phyloP scores from a whole-genome alignment of 2,113 vertebrate genomes.

The Agelaius tricolor region DNA sequence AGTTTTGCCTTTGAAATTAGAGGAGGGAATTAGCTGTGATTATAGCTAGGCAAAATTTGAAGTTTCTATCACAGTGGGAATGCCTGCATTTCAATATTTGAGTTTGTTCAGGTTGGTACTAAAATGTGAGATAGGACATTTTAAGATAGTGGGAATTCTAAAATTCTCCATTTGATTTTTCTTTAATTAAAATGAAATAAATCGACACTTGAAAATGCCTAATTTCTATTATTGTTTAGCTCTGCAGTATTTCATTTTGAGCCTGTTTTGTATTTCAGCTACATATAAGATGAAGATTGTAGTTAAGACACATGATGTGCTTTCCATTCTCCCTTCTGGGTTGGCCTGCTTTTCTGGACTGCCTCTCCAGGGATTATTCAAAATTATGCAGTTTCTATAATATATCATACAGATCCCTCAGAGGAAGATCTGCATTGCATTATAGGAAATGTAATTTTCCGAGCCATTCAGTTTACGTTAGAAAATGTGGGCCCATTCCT shows the following conservation, averaged over 20 bases:
- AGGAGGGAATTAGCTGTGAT: not conserved
- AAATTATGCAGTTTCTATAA: not conserved
- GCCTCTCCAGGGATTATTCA: slow-evolving; percentile 1
- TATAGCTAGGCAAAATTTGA: not conserved
- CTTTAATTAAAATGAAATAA: not conserved
- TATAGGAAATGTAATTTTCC: slow-evolving; percentile 11
- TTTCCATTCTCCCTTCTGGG: slow-evolving; percentile 11
- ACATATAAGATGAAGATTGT: not conserved
- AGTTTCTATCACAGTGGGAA: not conserved
- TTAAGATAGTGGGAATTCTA: not conserved
- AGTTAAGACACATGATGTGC: not conserved
- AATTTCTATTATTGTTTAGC: not conserved
- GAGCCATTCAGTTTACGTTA: not conserved
- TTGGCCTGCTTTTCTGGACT: slow-evolving; percentile 13
- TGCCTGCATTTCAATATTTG: not conserved
- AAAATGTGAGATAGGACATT: not conserved
- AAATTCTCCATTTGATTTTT: not conserved
- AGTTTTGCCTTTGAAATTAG: slow-evolving; percentile 14
- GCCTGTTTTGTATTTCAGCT: not conserved
- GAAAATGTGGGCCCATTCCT: not conserved
- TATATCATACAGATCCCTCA: not conserved
- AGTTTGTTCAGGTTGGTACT: not conserved
- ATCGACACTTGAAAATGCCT: not conserved
- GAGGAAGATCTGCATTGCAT: slow-evolving; percentile 16
- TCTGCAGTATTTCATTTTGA: not conserved